Base-by-base conservation (phyloP, 2,113 vertebrate species). In the Terrapene triunguis region DNA sequence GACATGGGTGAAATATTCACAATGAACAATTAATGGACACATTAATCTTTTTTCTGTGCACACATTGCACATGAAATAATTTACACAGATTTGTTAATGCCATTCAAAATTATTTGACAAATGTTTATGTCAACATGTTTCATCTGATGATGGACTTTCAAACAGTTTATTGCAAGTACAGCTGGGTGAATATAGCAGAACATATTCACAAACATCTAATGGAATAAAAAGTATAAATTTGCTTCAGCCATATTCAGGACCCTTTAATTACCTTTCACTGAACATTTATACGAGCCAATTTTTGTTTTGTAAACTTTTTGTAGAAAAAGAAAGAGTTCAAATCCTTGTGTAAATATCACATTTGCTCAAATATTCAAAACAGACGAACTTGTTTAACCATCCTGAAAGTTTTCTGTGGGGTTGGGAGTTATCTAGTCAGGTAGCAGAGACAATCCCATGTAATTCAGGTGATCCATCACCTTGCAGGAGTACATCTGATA, bases 81-180 rank as follows among this genome's bases (percentile, higher is more conserved):
- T 84, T 83, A 85, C 21, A 7, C 11, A 6, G 27, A 91, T 85
- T 59, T 83, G 22, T 74, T 92, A 95, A 94, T 13, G 80, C 1
- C 51, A 76, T 69, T 89, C 22, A 87, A 85, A 95, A 94, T 44
- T 51, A 93, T 4, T 25, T 24, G 11, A 72, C 76, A 85, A 93
- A 78, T 55, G 13, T 8, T 38, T 59, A 44, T 44, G n/a, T 35
- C 62, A 86, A 14, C 10, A 7, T 78, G n/a, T 82, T 83, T 92
- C 24, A 48, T 59, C 55, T 44, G 4, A 69, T 38, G 13, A 84
- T 84, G 89, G 90, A 78, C 74, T 53, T 51, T 93, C 54, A 51
- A 78, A 78, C 38, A 27, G 74, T 47, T 44, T 24, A 47, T 29
- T 76, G 24, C 74, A 76, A 27, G 74, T 44, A 27, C 11, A 16